These are phyloP conservation scores for Catonia carolina DNA, from an alignment of 2,888 invertebrate species.

Conservation along the genomic window DNA sequence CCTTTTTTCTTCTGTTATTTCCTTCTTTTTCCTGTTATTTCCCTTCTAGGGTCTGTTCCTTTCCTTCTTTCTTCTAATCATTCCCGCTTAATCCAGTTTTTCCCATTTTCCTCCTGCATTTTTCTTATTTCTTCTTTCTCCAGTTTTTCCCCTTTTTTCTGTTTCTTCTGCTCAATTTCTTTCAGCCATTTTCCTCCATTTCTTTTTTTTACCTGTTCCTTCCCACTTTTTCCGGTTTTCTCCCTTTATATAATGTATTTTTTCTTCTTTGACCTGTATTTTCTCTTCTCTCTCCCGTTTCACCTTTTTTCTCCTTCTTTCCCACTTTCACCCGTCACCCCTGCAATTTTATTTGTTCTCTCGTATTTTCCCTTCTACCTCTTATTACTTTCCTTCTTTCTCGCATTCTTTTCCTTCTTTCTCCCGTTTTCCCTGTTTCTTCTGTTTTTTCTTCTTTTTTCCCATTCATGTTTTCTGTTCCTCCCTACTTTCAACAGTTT, in stretches of 20 bases:
- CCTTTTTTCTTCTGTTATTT: background rate
- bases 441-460: constrained; percentile 3
- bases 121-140: background rate
- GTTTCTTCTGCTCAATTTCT: background rate
- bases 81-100: background rate
- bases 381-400: background rate
- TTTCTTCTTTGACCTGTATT: background rate
- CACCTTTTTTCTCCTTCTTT: background rate
- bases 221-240: constrained; percentile 12
- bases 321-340: background rate
- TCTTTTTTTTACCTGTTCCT: background rate
- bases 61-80: background rate
- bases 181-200: background rate
- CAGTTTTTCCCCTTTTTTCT: background rate
- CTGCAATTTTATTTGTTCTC: background rate
- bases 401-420: background rate
- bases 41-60: background rate
- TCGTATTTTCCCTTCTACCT: background rate
- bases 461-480: no score
- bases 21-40: background rate
- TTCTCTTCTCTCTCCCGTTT: background rate
- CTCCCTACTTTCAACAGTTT: no score
- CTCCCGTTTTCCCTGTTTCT: background rate
- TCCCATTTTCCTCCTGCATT: background rate
- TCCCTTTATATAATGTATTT: background rate